phyloP scores from a whole-genome alignment of 2,888 invertebrate species.

The Gisinianus flammeolus region DNA sequence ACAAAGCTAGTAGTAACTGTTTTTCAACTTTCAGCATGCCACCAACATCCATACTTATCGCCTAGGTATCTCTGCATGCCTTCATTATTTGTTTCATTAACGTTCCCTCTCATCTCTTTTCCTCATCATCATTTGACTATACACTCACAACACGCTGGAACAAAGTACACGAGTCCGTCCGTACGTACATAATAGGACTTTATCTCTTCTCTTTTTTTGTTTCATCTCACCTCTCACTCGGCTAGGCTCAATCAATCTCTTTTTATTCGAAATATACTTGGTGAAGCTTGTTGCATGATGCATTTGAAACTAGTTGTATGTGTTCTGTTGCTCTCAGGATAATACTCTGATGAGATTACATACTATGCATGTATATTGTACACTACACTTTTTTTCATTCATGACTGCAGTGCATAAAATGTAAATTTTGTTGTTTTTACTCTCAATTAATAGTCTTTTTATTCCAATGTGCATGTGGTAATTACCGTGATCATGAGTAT shows the following conservation, averaged over 20 bases:
- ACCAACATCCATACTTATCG: background rate
- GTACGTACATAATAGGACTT: background rate
- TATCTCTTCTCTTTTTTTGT: background rate
- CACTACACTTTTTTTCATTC: too few relatives aligned
- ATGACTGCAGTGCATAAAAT: too few relatives aligned
- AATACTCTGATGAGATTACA: too few relatives aligned
- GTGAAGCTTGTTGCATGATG: background rate
- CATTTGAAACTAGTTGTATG: background rate
- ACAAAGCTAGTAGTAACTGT: background rate
- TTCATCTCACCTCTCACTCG: background rate
- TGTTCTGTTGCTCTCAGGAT: too few relatives aligned
- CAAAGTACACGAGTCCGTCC: background rate
- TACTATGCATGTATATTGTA: too few relatives aligned
- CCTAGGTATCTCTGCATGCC: background rate
- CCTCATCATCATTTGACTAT: background rate
- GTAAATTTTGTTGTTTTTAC: too few relatives aligned
- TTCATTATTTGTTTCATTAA: background rate
- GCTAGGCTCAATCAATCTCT: background rate
- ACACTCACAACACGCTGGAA: background rate
- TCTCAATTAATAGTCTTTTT: too few relatives aligned
- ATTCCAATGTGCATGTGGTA: too few relatives aligned
- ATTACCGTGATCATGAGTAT: too few relatives aligned
- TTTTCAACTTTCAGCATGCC: background rate
- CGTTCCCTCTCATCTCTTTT: background rate
- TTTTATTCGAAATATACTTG: background rate